A percentile compares a stretch with the other conserved stretches of the same genome.
These are phyloP conservation scores for Andrena dorsata DNA, from an alignment of 2,888 invertebrate genomes.

Conservation along the genomic window DNA sequence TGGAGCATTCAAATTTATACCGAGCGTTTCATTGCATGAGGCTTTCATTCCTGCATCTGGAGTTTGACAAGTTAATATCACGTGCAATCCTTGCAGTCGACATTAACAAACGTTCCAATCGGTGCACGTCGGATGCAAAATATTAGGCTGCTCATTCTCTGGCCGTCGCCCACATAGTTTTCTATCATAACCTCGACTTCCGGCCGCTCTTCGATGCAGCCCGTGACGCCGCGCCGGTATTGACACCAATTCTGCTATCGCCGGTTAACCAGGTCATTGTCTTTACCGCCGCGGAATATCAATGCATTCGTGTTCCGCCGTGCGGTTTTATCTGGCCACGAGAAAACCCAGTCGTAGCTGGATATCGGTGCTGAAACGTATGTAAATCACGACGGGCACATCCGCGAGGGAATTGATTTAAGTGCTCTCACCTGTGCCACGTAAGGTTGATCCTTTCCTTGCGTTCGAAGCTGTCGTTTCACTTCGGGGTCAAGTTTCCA, in stretches of 20 bases:
- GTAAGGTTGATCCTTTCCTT: conserved; percentile 34
- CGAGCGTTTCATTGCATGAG: too few relatives aligned
- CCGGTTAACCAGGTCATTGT: conserved; percentile 74
- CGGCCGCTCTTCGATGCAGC: conserved; percentile 21
- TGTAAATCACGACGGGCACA: conserved; percentile 25
- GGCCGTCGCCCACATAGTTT: conserved; percentile 26
- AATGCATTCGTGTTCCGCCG: conserved; percentile 21
- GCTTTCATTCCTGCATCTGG: background rate
- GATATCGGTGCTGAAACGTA: conserved; percentile 25
- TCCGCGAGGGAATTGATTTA: conserved; percentile 38
- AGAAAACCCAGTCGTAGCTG: conserved; percentile 8
- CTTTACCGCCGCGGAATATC: conserved; percentile 66
- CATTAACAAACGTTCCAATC: background rate
- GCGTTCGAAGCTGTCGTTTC: conserved; percentile 41
- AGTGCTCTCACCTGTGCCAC: conserved; percentile 38
- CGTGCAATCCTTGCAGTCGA: background rate
- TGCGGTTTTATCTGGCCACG: conserved; percentile 37
- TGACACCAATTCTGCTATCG: conserved; percentile 69
- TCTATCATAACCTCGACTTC: conserved; percentile 39
- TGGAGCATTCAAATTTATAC: background rate
- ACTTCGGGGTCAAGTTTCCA: conserved; percentile 65
- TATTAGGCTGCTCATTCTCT: background rate
- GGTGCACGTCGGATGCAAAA: background rate
- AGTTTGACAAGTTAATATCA: background rate
- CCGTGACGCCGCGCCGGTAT: conserved; percentile 47